These are phyloP conservation scores for Protonemura montana DNA, from an alignment of 2,888 invertebrate genomes.

Conservation along the genomic window DNA sequence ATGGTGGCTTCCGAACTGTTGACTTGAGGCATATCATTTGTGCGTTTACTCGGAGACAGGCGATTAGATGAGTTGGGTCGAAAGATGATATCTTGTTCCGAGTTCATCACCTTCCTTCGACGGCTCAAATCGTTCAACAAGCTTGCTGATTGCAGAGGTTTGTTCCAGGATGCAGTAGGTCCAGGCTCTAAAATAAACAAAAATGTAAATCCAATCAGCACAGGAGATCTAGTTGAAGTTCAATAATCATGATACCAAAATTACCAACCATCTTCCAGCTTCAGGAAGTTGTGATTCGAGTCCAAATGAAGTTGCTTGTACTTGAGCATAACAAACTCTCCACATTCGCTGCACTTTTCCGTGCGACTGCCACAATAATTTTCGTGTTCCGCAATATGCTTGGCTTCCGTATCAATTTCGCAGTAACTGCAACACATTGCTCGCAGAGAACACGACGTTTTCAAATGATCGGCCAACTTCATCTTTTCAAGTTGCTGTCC, in stretches of 20 bases:
- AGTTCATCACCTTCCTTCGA: conserved; percentile 45
- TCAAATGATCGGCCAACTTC: conserved; percentile 57
- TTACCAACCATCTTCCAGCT: conserved; percentile 66
- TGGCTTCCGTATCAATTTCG: conserved; percentile 69
- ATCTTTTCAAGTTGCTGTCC: conserved; percentile 55
- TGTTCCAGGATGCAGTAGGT: conserved; percentile 59
- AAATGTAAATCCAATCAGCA: background rate
- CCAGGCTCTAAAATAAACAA: conserved; percentile 59
- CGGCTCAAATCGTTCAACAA: conserved; percentile 46
- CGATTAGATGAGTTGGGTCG: conserved; percentile 44
- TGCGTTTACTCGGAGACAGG: conserved; percentile 56
- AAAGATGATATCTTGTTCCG: conserved; percentile 41
- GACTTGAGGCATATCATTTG: conserved; percentile 61
- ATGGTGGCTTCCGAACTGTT: conserved; percentile 56
- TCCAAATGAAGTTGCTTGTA: conserved; percentile 70
- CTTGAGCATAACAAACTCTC: conserved; percentile 74
- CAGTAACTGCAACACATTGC: conserved; percentile 67
- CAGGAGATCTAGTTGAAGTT: background rate
- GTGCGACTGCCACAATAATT: conserved; percentile 77
- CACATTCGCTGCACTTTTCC: conserved; percentile 72
- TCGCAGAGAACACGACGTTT: conserved; percentile 56
- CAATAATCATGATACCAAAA: background rate
- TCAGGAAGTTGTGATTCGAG: conserved; percentile 71
- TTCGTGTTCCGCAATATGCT: conserved; percentile 69
- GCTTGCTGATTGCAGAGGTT: conserved; percentile 32